Evolutionary conservation across 1,140 invertebrate genomes (phyloP), one percentile per base, ranked within the genome.

Genomic region (Euwallacea fornicatus): DNA sequence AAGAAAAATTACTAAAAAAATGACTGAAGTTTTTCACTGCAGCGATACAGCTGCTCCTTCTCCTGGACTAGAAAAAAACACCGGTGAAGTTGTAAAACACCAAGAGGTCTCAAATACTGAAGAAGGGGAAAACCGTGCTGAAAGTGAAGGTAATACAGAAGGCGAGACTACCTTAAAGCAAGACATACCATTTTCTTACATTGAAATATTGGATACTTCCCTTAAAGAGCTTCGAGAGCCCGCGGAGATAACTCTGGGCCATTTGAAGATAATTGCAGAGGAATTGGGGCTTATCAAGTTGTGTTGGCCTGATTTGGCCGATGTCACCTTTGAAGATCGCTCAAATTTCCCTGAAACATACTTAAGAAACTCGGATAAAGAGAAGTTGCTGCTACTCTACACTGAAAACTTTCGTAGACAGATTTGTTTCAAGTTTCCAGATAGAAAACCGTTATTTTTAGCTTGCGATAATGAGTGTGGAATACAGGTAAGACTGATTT

Each of bases 391-490:
- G 7, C 76, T 93, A 7, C 86, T 89, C 53, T 89, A 92, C 75
- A 89, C 90, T 0, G 90, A 93, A 80, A 96, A 95, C 80, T 96
- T 96, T 80, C 85, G 93, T 55, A 85, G 87, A 71, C 94, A 96
- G 75, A 94, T 89, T 84, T 82, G 84, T 16, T 84, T 85, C 68
- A 83, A 88, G 60, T 91, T 89, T 80, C 85, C 87, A 0, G 81
- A 88, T 60, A 84, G 91, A 67, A 89, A 89, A 73, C 90, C 91
- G 8, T 78, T 95, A 50, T 83, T 95, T 42, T 79, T 96, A 11
- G 91, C 89, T 33, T 87, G 88, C 54, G 86, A 89, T 53, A 96
- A 96, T 82, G 94, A 96, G 83, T 95, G 91, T 79, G 88, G 88
- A 53, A 66, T 78, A 56, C 75, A 78, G 74, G 78, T 80, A 64